phyloP scores from a whole-genome alignment of 1,140 invertebrate genomes.

The Apis laboriosa region DNA sequence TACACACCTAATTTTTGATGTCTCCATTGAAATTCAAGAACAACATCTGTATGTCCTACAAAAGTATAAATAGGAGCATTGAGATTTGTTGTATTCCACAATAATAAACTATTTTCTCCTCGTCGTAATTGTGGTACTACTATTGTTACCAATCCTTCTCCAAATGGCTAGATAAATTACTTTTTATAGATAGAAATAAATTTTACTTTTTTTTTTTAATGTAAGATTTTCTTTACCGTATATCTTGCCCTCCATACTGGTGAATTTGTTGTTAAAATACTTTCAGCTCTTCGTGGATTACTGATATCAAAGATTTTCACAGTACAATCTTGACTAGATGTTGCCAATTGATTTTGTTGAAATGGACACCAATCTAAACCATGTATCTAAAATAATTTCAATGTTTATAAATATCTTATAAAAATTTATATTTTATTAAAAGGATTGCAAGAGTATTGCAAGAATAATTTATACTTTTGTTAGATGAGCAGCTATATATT shows the following conservation, averaged over 20 bases:
- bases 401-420: constrained; percentile 8
- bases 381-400: constrained; percentile 86
- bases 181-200: background rate
- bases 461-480: constrained; percentile 83
- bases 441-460: no score
- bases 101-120: constrained; percentile 90
- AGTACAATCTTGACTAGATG: constrained; percentile 95
- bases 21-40: constrained; percentile 97
- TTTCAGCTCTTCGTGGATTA: constrained; percentile 90
- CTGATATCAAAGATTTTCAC: constrained; percentile 97
- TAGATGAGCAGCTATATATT: constrained; percentile 96
- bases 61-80: constrained; percentile 91
- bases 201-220: background rate
- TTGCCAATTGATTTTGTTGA: constrained; percentile 92
- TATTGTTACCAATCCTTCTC: constrained; percentile 94
- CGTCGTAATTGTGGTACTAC: constrained; percentile 90
- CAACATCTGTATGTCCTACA: constrained; percentile 95
- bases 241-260: constrained; percentile 97
- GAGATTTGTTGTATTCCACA: constrained; percentile 90
- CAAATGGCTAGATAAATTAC: constrained; percentile 87
- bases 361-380: constrained; percentile 96
- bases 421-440: background rate
- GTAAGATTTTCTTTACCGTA: constrained; percentile 83
- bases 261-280: constrained; percentile 90
- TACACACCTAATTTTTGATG: constrained; percentile 82